Base-by-base conservation (phyloP, 2,113 vertebrate species). In the Hoplias malabaricus region DNA sequence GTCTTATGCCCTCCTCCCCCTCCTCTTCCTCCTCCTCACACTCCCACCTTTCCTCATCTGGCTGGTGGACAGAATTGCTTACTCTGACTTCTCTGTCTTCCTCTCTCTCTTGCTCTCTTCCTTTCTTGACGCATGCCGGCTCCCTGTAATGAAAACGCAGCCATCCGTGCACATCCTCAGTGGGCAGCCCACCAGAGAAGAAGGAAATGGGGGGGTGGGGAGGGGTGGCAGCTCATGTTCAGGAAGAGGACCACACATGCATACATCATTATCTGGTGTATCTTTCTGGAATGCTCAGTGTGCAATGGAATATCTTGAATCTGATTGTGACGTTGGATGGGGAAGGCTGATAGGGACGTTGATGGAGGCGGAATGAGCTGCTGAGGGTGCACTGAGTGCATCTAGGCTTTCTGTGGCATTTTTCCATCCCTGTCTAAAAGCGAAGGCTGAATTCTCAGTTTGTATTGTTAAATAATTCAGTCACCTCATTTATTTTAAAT, bases 391-490 rank as follows among this genome's bases (percentile, higher is more conserved):
- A 3, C 0, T 2, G 33, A 62, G 83, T 56, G 54, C n/a, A 34
- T 57, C 40, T 1, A 82, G 61, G 71, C 75, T 86, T 84, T 87
- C 84, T 86, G 46, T 79, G 75, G 78, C 81, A 72, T 86, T 70
- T 86, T 84, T 83, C 76, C 71, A 73, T 84, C 80, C 83, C 78
- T 75, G 61, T 79, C 78, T 84, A 87, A 89, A 90, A 89, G 86
- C 81, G 23, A 80, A 31, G 73, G 77, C 85, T 87, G 86, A 90
- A 87, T 91, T 90, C 87, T 89, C 88, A 89, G 91, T 92, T 92
- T 92, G 91, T 92, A 88, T 25, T 25, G 77, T 70, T 93, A 84
- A 93, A 92, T 92, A 90, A 92, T 92, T 91, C 77, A 92, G 59
- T 38, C 42, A 75, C 81, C 83, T 90, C 86, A 85, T 92, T 90